phyloP scores from a whole-genome alignment of 2,888 invertebrate species.

The Megalurothrips usitatus region DNA sequence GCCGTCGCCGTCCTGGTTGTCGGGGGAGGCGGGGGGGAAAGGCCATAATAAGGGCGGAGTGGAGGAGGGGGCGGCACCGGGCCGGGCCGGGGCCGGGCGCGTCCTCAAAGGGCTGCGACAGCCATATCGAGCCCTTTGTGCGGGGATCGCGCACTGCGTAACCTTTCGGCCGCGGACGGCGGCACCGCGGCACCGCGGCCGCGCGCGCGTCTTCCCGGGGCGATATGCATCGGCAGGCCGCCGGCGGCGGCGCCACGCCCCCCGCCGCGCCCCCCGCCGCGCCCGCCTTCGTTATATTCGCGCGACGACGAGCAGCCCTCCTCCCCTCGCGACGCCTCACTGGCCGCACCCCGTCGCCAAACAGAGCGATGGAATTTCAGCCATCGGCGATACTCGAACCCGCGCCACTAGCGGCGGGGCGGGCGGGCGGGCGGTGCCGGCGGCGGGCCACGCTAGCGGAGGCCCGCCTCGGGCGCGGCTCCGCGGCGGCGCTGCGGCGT shows the following conservation, averaged over 20 bases:
- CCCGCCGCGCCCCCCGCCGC: neutral
- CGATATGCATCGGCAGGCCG: neutral
- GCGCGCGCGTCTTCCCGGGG: neutral
- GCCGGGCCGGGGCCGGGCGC: neutral
- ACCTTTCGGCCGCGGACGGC: neutral
- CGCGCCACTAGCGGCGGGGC: neutral
- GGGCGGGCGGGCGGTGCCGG: neutral
- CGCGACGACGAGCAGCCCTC: neutral
- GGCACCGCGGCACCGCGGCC: neutral
- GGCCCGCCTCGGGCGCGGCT: neutral
- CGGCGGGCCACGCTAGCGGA: neutral
- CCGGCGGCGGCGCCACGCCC: neutral
- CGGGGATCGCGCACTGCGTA: neutral
- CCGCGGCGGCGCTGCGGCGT: neutral
- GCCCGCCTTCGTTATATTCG: neutral
- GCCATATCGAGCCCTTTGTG: no score
- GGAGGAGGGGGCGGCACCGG: neutral
- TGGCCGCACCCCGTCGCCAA: neutral
- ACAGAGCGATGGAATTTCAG: slow-evolving; percentile 22
- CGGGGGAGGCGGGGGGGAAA: neutral
- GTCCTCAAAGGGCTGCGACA: neutral
- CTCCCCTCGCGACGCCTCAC: neutral
- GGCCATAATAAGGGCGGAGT: neutral
- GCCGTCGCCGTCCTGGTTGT: no score
- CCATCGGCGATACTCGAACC: slow-evolving; percentile 13